Evolutionary conservation across 2,888 invertebrate genomes (phyloP), one percentile per base, ranked within the genome.

Genomic region (Nipponacmea schrenckii): DNA sequence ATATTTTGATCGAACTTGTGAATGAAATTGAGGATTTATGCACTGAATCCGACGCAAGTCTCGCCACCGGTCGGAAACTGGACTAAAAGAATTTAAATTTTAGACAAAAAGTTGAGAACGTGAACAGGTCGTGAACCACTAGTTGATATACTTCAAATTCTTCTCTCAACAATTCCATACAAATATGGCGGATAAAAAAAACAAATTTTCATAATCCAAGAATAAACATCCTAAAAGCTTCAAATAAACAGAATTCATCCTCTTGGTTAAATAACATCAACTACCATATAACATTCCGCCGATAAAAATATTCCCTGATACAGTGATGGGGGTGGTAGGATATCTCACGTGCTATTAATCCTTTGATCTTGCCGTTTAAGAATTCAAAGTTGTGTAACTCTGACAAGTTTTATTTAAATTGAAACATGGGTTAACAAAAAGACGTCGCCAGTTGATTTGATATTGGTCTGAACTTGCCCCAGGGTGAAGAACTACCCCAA

Each of bases 121-220:
- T 20, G 56, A 56, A 56, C 56, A 56, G 56, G 56, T 56, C 56
- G 56, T 15, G 39, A 10, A 24, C 10, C 20, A 24, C 24, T 24
- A 8, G 56, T 20, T 20, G 56, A 24, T 56, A 56, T 56, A 56
- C 24, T 24, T 56, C 24, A 56, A 56, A 56, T 56, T 56, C 56
- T 14, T 10, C 10, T 56, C 20, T 24, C 20, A 24, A 24, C 20
- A 14, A 56, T 56, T 56, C 56, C 56, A 24, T 10, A 56, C 56
- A 14, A 56, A 56, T 56, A 56, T 56, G 56, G 56, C 24, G 56
- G 56, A 56, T 39, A 39, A 39, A 56, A n/a, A n/a, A 56, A 20
- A 24, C 12, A 20, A n/a, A 56, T 56, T 56, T 56, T 56, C 56
- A 56, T 56, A 56, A 56, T 56, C 56, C 56, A 2, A 20, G 10